Evolutionary conservation across 2,888 invertebrate species (phyloP), one percentile per base, ranked within the genome.

Genomic region (Ypsolopha scabrella): DNA sequence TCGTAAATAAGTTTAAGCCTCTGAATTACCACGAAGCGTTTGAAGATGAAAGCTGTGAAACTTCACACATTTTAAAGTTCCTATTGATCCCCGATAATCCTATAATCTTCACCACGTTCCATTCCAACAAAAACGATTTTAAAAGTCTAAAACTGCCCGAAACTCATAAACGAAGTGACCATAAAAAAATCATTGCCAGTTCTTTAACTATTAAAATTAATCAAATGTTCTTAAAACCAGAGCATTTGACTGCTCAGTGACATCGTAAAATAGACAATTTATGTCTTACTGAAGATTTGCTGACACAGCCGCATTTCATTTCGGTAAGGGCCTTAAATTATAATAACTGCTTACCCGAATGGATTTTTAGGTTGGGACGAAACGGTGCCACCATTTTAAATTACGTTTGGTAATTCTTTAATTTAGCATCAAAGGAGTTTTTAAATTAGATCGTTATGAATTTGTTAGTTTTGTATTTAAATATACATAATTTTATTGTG

Each of bases 271-370:
- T 49, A 46, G 14, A 48, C 41, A 52, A 55, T 55, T 56, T 54
- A 59, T 54, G 48, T 49, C 41, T 52, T 41, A 50, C 51, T 54
- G 50, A 53, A 51, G 44, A 48, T 51, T 39, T n/a, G 53, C 45
- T 57, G 57, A 59, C 58, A 54, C 51, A 35, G 51, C 24, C 41
- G 39, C 53, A 52, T 56, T 53, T 53, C 53, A 54, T 50, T 52
- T 49, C 24, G 35, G 35, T 35, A 13, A 35, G 41, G 50, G 11
- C 24, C 7, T 35, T 50, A 50, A 50, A 50, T 50, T 50, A 50
- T 50, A 24, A 24, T 24, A 50, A 50, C 41, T 34, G 41, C 10
- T 33, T 41, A 49, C 41, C 41, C 49, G 41, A 41, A 41, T 41
- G 49, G 24, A 41, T 49, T 49, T 34, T 24, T 33, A 41, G 34